Percentiles rank a stretch among this genome's conserved stretches.
phyloP scores from a whole-genome alignment of 2,888 invertebrate genomes.

The Ametastegia equiseti region DNA sequence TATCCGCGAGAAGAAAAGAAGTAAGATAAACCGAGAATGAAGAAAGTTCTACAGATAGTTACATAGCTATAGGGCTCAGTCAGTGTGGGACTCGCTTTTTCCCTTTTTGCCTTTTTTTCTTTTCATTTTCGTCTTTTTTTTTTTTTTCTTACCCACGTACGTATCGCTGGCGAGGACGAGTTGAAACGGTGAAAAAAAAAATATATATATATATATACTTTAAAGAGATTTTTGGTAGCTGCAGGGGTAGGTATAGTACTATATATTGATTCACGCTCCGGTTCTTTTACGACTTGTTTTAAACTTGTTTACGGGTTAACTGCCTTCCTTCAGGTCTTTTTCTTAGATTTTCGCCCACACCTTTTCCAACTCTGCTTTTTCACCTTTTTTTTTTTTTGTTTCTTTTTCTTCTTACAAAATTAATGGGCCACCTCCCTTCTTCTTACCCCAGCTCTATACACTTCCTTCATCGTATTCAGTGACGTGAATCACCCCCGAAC shows the following conservation, averaged over 20 bases:
- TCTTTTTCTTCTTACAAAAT: not conserved
- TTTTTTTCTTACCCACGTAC: too few species aligned
- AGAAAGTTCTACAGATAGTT: constrained; percentile 34
- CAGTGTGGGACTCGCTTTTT: not conserved
- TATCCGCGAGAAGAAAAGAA: not conserved
- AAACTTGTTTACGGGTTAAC: constrained; percentile 25
- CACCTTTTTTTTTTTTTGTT: not conserved
- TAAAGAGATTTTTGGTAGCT: not conserved
- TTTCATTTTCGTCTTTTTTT: not conserved
- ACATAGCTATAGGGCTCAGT: not conserved
- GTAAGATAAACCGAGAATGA: constrained; percentile 15
- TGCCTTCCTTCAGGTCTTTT: not conserved
- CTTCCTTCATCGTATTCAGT: not conserved
- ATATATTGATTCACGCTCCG: constrained; percentile 31
- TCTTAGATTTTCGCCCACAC: not conserved
- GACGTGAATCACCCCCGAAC: not conserved
- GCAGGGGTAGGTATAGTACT: not conserved
- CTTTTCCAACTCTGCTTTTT: not conserved
- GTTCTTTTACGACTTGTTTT: constrained; percentile 7
- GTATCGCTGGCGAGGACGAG: not conserved
- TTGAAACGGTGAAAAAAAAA: too few species aligned
- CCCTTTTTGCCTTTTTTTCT: not conserved
- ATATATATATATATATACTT: constrained; percentile 1
- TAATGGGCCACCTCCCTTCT: not conserved
- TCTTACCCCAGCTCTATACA: too few species aligned